Base-by-base conservation (phyloP, 2,797 vertebrate species). In the Iguana delicatissima region DNA sequence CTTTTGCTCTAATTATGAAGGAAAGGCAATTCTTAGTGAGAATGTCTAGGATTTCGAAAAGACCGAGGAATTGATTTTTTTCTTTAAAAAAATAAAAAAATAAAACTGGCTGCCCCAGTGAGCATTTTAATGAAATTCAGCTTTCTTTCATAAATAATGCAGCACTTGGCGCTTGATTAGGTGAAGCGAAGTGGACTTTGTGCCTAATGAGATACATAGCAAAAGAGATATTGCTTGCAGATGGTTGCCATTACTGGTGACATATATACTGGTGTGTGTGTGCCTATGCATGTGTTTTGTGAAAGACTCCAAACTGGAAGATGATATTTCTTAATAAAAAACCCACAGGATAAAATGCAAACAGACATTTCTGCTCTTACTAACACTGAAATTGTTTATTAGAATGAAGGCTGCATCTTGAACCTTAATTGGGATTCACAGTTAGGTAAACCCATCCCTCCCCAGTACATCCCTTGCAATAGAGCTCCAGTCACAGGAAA, bases 131-230 rank as follows among this genome's bases (percentile, higher is more conserved):
- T 97, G 95, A 96, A 95, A 94, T 97, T 94, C 95, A 92, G 84
- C 86, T 96, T 94, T 86, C 92, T 96, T 96, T 96, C 96, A 96
- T 97, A 96, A 96, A 96, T 96, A 97, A 96, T 96, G 94, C 94
- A 97, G 55, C 84, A 87, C 90, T 96, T 94, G 90, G 90, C 90
- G 69, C 87, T 94, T 91, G 89, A 95, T 96, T 95, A 96, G 92
- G 92, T 93, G 93, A 95, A 94, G 90, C 91, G 89, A 92, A 35
- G 86, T 93, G 94, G 95, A 96, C 94, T 96, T 96, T 94, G 92
- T 89, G 42, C 91, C 88, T 95, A 93, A 96, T 96, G 90, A 93
- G 91, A 92, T 95, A 94, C 91, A 89, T 90, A 89, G 91, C 82
- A 92, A 95, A 84, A 89, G 80, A 86, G 77, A 77, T 92, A 81